A percentile compares a stretch with the other conserved stretches of the same genome.
Evolutionary conservation across 1,140 invertebrate genomes (phyloP).

Genomic region (Drosophila pseudoobscura): DNA sequence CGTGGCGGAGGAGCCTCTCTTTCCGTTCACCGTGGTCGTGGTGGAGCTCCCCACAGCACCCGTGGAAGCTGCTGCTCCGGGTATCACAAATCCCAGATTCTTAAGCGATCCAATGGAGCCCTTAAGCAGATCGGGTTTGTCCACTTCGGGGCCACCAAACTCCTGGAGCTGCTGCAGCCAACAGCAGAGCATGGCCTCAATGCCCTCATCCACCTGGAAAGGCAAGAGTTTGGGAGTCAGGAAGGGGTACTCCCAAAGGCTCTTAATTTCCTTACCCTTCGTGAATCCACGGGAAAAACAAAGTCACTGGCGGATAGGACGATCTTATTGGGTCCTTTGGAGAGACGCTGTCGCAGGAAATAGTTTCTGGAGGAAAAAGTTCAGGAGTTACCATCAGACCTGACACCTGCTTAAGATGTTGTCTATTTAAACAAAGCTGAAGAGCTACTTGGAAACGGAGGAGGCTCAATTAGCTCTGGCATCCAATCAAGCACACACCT

Average conservation of each 20-base stretch:
- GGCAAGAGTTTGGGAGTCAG: too few relatives aligned
- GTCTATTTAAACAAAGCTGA: conserved; percentile 29
- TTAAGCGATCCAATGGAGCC: conserved; percentile 89
- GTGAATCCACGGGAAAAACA: conserved; percentile 88
- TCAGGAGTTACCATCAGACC: not conserved
- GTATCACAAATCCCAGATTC: conserved; percentile 83
- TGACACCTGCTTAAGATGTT: conserved; percentile 1
- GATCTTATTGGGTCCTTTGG: conserved; percentile 90
- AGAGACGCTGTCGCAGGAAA: conserved; percentile 87
- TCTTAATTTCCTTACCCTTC: conserved; percentile 85
- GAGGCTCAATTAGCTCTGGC: conserved; percentile 41
- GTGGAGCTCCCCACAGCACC: conserved; percentile 84
- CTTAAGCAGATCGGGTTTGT: conserved; percentile 91
- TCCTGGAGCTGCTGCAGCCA: conserved; percentile 92
- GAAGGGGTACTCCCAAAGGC: not conserved
- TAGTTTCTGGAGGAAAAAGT: conserved; percentile 84
- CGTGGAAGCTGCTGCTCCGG: conserved; percentile 62
- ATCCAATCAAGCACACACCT: conserved; percentile 39
- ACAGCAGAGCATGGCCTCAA: conserved; percentile 91
- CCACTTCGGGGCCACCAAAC: conserved; percentile 90
- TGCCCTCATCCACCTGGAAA: conserved; percentile 89
- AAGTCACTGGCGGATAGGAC: conserved; percentile 89
- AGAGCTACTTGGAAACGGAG: conserved; percentile 18
- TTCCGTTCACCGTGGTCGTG: conserved; percentile 55
- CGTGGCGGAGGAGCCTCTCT: conserved; percentile 82